phyloP scores from a whole-genome alignment of 2,888 invertebrate genomes.

The Apamea epomidion region DNA sequence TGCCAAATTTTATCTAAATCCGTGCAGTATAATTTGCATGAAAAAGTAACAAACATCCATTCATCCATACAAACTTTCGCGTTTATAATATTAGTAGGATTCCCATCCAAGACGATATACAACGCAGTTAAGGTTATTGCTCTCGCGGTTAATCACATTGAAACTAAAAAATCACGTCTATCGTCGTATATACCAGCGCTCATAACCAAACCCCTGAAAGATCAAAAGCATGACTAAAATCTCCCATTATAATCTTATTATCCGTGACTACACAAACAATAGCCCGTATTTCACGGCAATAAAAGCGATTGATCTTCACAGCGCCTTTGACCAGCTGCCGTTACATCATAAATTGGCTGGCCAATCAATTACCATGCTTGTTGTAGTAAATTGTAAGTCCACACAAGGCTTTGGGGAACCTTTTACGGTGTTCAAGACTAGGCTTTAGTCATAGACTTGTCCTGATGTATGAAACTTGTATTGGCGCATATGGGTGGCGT shows the following conservation, averaged over 20 bases:
- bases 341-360: constrained; percentile 66
- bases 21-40: too few species aligned
- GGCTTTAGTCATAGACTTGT: constrained; percentile 61
- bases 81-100: too few species aligned
- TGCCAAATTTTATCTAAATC: too few species aligned
- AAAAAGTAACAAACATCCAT: too few species aligned
- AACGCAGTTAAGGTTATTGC: neutral
- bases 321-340: constrained; percentile 55
- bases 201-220: constrained; percentile 7
- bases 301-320: constrained; percentile 54
- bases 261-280: constrained; percentile 56
- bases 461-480: constrained; percentile 47
- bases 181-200: neutral
- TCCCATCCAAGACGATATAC: neutral
- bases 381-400: constrained; percentile 66
- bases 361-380: constrained; percentile 74
- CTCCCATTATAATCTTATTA: constrained; percentile 44
- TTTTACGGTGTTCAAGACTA: constrained; percentile 72
- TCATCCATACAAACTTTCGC: too few species aligned
- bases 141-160: neutral
- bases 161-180: constrained; percentile 21
- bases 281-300: constrained; percentile 66
- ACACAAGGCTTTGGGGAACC: constrained; percentile 74
- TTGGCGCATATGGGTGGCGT: constrained; percentile 50
- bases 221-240: constrained; percentile 50